phyloP scores from a whole-genome alignment of 2,797 vertebrate species.

The Heliangelus exortis region DNA sequence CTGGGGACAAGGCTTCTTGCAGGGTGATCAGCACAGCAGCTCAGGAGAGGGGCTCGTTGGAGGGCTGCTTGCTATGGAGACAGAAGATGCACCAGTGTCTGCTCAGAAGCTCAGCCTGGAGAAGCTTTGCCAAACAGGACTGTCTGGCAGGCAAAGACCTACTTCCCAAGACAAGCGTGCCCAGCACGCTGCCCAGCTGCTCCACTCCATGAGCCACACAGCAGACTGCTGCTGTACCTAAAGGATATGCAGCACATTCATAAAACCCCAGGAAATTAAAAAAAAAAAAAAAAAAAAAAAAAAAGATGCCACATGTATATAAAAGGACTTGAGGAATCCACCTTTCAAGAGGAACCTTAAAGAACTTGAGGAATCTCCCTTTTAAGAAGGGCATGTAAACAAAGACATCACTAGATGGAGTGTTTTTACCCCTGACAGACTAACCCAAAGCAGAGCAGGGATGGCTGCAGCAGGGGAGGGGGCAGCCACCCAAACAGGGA shows the following conservation, averaged over 20 bases:
- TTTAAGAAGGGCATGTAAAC: conserved; percentile 44
- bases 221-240: background rate
- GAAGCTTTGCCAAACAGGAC: background rate
- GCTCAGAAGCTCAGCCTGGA: background rate
- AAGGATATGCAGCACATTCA: background rate
- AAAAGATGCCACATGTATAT: background rate
- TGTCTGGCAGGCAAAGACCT: background rate
- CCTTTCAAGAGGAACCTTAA: background rate
- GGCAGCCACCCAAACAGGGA: background rate
- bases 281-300: background rate
- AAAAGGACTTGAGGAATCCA: conserved; percentile 31
- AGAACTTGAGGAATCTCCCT: conserved; percentile 33
- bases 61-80: background rate
- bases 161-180: background rate
- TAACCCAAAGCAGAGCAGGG: background rate
- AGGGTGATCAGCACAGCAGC: background rate
- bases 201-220: background rate
- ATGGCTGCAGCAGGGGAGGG: background rate
- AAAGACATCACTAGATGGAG: conserved; percentile 27
- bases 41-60: background rate
- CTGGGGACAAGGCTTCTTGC: background rate
- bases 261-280: background rate
- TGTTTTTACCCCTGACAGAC: conserved; percentile 29
- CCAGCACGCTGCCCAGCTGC: background rate
- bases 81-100: background rate